Evolutionary conservation across 2,888 invertebrate genomes (phyloP), one percentile per base, ranked within the genome.

Genomic region (Drosophila tripunctata): DNA sequence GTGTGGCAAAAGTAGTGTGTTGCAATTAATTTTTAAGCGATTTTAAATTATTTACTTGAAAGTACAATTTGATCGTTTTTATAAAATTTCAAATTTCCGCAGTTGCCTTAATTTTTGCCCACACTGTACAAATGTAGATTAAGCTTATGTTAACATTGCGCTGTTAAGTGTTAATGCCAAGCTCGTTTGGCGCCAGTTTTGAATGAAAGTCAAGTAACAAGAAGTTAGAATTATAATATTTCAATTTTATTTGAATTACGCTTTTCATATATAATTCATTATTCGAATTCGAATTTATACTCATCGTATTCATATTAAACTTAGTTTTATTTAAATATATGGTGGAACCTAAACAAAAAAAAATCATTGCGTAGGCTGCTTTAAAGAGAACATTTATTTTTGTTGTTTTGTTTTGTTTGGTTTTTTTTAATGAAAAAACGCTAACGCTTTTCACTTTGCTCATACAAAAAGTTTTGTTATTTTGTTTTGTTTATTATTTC

Each of bases 1-100:
- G 91, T 83, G 86, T 61, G 90, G 89, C 2, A 35, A 47, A 10
- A 58, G 8, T n/a, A n/a, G n/a, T n/a, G n/a, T n/a, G n/a, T n/a
- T n/a, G n/a, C n/a, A n/a, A n/a, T n/a, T n/a, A n/a, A n/a, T n/a
- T n/a, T n/a, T n/a, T n/a, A n/a, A n/a, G n/a, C n/a, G n/a, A n/a
- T n/a, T n/a, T n/a, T n/a, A n/a, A n/a, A n/a, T n/a, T n/a, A n/a
- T n/a, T n/a, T n/a, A n/a, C n/a, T n/a, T n/a, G n/a, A n/a, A n/a
- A n/a, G n/a, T n/a, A n/a, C n/a, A n/a, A n/a, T n/a, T n/a, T n/a
- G n/a, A n/a, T n/a, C n/a, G n/a, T n/a, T n/a, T n/a, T n/a, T n/a
- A n/a, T n/a, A n/a, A n/a, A n/a, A n/a, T n/a, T n/a, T n/a, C n/a
- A n/a, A n/a, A n/a, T n/a, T n/a, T n/a, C 15, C 10, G 22, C 5